Evolutionary conservation across 2,113 vertebrate genomes (phyloP), one percentile per base, ranked within the genome.

Genomic region (Prionailurus bengalensis): DNA sequence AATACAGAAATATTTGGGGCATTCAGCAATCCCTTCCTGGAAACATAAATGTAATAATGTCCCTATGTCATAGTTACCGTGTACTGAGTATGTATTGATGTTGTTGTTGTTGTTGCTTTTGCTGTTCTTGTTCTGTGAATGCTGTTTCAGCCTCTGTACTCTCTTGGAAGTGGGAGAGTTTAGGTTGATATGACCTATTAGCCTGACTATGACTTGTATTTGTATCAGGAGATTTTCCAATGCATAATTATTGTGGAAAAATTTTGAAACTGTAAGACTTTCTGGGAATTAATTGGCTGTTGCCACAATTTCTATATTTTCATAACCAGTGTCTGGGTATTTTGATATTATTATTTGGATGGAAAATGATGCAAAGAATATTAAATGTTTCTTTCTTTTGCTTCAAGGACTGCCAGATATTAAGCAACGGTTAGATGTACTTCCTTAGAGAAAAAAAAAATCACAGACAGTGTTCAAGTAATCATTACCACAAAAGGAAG

Each of bases 261-360:
- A 19, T 51, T 88, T 83, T 87, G 80, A 97, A 93, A 81, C 27
- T 27, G 1, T 89, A 89, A 97, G 73, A 71, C 36, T 88, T 98
- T 97, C 92, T 97, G 94, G 94, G 78, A 98, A 96, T 36, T 92
- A 90, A 96, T 85, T 87, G 74, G 45, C 65, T 96, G 10, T 86
- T 95, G 33, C 71, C 58, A 95, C 36, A 87, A 94, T 84, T 97
- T 96, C 92, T 97, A 78, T 95, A 97, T 96, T 98, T 97, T 90
- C 51, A 92, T 93, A 97, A 95, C 73, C 87, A 88, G 76, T 51
- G 84, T 82, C 92, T 96, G 94, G 42, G 15, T 84, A 86, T 73
- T 93, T 86, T 93, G 78, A 68, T 98, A 94, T 94, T 97, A 76
- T 92, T 97, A 81, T 97, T 97, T 96, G 83, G 58, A 90, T 92